Base-by-base conservation (phyloP, 2,888 invertebrate genomes). In the Psococerastis gibbosa region DNA sequence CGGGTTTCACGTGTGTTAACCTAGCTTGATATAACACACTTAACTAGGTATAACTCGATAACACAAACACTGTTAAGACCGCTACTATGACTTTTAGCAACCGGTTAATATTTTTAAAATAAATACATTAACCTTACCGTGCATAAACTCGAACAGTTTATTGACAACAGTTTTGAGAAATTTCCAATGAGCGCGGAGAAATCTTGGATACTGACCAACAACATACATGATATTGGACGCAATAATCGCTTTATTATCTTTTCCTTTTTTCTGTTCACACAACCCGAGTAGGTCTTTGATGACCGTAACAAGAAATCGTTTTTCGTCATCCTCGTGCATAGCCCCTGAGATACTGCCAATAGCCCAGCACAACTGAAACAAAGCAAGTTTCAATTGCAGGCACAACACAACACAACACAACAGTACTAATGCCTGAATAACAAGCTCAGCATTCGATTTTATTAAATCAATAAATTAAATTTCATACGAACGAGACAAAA, bases 151-250 rank as follows among this genome's bases (percentile, higher is more conserved):
- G 67, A 99, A 99, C 45, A 99, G 72, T 68, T 98, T 98, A 68
- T 97, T 98, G 47, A 98, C 95, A 57, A 99, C 98, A 42, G 98
- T 99, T 70, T 98, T 99, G 49, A 99, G 71, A 65, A 99, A 99
- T 61, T 94, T 91, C 98, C 98, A 99, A 64, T 99, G 98, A n/a
- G 94, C 95, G 53, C 94, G 71, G 48, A 99, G 69, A 66, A 99
- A 99, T 47, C 97, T 68, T 35, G 98, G 98, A 66, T 99, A 99
- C 62, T 99, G 98, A 2, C 98, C 98, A 43, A 99, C 98, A 47
- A 99, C 97, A 65, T 99, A 97, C 98, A 99, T 99, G 50, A 99
- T 99, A 66, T 99, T 98, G 50, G 95, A 95, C 13, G 98, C 98
- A 57, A 99, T 95, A 52, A 99, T 98, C 46, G 98, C 98, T 66